These are phyloP conservation scores for Strigamia transsilvanica DNA, from an alignment of 2,888 invertebrate species.

Conservation along the genomic window DNA sequence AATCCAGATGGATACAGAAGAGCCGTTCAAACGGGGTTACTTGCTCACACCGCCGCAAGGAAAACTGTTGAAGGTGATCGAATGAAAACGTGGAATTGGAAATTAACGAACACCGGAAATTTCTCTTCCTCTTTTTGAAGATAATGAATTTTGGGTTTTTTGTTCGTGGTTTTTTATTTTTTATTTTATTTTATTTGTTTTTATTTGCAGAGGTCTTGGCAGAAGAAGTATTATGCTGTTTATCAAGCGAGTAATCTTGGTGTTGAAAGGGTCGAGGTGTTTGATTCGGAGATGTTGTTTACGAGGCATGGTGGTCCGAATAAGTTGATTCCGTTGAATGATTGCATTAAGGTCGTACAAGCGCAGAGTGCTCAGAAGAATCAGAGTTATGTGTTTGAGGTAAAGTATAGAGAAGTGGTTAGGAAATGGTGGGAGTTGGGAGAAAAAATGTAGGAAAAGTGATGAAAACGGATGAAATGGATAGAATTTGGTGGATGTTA, in stretches of 20 bases:
- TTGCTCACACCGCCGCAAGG: constrained; percentile 54
- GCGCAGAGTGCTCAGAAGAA: constrained; percentile 64
- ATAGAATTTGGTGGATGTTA: no score
- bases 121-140: constrained; percentile 14
- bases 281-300: constrained; percentile 74
- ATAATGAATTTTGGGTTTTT: neutral
- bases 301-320: constrained; percentile 56
- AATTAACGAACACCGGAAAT: neutral
- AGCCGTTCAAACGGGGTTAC: constrained; percentile 54
- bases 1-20: constrained; percentile 22
- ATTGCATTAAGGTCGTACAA: constrained; percentile 80
- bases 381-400: constrained; percentile 67
- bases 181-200: constrained; percentile 18
- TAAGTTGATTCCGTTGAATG: constrained; percentile 80
- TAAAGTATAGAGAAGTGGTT: constrained; percentile 62
- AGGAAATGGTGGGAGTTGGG: no score
- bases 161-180: neutral
- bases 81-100: neutral
- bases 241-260: constrained; percentile 85
- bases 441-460: no score
- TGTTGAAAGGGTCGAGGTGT: constrained; percentile 84
- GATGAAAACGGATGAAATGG: no score
- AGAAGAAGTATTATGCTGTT: constrained; percentile 77
- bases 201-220: constrained; percentile 80
- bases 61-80: constrained; percentile 54